Evolutionary conservation across 1,140 invertebrate species (phyloP).

Genomic region (Bombus consobrinus): DNA sequence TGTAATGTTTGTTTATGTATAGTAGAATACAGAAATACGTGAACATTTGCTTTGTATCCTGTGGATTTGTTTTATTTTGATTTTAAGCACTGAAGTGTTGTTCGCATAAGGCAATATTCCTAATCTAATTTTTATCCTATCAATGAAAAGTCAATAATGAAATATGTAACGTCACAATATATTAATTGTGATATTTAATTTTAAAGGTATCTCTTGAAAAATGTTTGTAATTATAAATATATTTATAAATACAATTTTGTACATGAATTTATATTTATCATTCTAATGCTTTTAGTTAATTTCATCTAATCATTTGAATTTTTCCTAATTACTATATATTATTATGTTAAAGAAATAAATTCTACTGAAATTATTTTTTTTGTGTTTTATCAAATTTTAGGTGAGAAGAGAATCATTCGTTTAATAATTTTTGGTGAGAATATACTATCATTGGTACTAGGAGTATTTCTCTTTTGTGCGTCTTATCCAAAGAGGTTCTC

Average conservation of each 20-base stretch:
- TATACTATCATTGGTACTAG: background rate
- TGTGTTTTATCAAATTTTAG: conserved; percentile 17
- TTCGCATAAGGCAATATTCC: background rate
- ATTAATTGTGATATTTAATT: background rate
- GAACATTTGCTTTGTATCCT: background rate
- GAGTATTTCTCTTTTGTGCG: background rate
- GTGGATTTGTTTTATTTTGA: background rate
- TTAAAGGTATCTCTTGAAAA: background rate
- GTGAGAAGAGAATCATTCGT: background rate
- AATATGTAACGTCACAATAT: conserved; percentile 1
- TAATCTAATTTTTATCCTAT: background rate
- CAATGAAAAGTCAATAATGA: background rate
- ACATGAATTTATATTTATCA: background rate
- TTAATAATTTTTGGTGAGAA: background rate
- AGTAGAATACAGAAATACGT: background rate
- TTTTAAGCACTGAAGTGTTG: background rate
- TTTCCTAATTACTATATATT: background rate
- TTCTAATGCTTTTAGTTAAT: background rate
- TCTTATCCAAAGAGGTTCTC: conserved; percentile 18
- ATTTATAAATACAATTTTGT: background rate
- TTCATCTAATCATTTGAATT: background rate
- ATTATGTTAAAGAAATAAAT: background rate
- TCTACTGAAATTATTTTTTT: background rate
- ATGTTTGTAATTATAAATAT: background rate
- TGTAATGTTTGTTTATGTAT: background rate